Evolutionary conservation across 37 sponge, comb jelly and placozoan genomes (phyloP).

Genomic region (Halisarca cf. caerulea): DNA sequence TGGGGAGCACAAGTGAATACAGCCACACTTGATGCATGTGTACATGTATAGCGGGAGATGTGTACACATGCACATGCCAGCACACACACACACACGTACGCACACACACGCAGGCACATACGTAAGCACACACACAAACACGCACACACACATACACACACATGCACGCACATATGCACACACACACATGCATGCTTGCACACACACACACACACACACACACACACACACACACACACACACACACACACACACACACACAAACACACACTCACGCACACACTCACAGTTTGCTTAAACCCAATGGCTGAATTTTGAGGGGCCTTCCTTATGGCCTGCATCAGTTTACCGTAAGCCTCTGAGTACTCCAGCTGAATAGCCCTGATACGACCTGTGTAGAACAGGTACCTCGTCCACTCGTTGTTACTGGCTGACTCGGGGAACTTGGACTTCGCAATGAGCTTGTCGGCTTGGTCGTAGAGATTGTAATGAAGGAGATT

Average conservation of each 20-base stretch:
- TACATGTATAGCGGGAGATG: too few relatives aligned
- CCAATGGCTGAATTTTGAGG: conserved; percentile 94
- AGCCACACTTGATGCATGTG: too few relatives aligned
- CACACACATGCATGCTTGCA: too few relatives aligned
- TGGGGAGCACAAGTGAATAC: too few relatives aligned
- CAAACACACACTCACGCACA: too few relatives aligned
- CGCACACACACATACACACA: too few relatives aligned
- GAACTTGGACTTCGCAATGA: conserved; percentile 88
- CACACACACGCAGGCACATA: conserved; percentile 4
- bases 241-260: too few relatives aligned
- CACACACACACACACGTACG: background rate
- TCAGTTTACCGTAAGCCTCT: conserved; percentile 77
- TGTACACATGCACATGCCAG: too few relatives aligned
- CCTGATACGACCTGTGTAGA: conserved; percentile 91
- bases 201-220: too few relatives aligned
- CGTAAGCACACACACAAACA: too few relatives aligned
- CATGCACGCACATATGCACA: too few relatives aligned
- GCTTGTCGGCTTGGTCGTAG: conserved; percentile 94
- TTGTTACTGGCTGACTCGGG: conserved; percentile 92
- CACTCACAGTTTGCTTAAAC: conserved; percentile 90
- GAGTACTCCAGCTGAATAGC: conserved; percentile 95
- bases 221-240: too few relatives aligned
- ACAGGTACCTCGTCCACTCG: conserved; percentile 89
- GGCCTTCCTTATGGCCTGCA: conserved; percentile 95
- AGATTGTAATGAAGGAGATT: conserved; percentile 96